phyloP scores from a whole-genome alignment of 1,140 invertebrate genomes.

The Drosophila triauraria region DNA sequence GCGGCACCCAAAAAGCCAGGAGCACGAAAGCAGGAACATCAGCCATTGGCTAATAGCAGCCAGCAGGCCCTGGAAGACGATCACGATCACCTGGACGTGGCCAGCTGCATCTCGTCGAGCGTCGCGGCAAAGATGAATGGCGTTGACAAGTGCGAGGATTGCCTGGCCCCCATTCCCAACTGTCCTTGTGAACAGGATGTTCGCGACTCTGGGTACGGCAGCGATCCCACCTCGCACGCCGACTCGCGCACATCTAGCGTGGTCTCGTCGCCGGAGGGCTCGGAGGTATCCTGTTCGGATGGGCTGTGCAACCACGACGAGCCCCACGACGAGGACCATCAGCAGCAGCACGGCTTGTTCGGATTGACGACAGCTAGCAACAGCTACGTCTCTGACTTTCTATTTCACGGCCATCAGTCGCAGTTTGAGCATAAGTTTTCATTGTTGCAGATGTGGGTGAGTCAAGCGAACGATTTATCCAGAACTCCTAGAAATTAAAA shows the following conservation, averaged over 20 bases:
- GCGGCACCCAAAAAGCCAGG: slow-evolving; percentile 2
- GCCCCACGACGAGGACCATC: slow-evolving; percentile 50
- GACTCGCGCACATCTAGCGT: slow-evolving; percentile 89
- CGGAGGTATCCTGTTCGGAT: slow-evolving; percentile 93
- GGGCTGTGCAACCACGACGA: slow-evolving; percentile 91
- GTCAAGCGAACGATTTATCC: slow-evolving; percentile 26
- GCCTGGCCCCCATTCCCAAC: slow-evolving; percentile 61
- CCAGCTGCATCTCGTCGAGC: slow-evolving; percentile 46
- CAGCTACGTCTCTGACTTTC: slow-evolving; percentile 58
- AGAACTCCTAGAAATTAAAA: not conserved
- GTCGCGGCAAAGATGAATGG: slow-evolving; percentile 28
- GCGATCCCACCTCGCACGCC: slow-evolving; percentile 87
- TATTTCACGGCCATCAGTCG: slow-evolving; percentile 39
- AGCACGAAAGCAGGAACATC: slow-evolving; percentile 10
- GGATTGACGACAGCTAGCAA: slow-evolving; percentile 30
- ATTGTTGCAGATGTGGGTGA: slow-evolving; percentile 84
- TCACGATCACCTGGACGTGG: slow-evolving; percentile 41
- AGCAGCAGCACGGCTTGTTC: slow-evolving; percentile 39
- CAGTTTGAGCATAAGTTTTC: slow-evolving; percentile 71
- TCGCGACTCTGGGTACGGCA: slow-evolving; percentile 94
- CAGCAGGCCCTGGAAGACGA: slow-evolving; percentile 31
- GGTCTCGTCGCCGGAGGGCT: slow-evolving; percentile 91
- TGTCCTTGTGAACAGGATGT: slow-evolving; percentile 85
- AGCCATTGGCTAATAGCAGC: not conserved
- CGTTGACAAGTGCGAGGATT: slow-evolving; percentile 62